These are phyloP conservation scores for Hydractinia symbiolongicarpus DNA, from an alignment of 30 jellyfish, hydroid and myxozoan species.

Conservation along the genomic window DNA sequence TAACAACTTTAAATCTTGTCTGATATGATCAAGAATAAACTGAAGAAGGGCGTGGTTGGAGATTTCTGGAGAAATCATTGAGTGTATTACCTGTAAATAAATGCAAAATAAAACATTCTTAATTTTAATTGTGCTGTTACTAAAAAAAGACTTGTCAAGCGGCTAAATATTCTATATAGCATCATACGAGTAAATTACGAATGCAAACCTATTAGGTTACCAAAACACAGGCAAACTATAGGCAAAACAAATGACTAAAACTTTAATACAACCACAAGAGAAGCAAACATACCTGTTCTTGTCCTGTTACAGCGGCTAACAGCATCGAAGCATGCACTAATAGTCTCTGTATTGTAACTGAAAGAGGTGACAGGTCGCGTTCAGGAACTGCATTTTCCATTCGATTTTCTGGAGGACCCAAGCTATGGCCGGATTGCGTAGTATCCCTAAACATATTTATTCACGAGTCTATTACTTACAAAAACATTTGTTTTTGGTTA, in stretches of 20 bases:
- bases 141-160: no score
- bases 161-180: no score
- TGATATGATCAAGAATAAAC: constrained; percentile 40
- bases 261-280: no score
- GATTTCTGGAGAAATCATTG: no score
- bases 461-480: neutral
- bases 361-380: constrained; percentile 32
- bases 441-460: constrained; percentile 23
- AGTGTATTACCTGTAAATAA: no score
- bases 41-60: neutral
- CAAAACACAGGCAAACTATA: no score
- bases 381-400: constrained; percentile 39
- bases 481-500: neutral
- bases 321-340: constrained; percentile 46
- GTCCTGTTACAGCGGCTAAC: constrained; percentile 34
- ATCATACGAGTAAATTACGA: no score
- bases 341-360: constrained; percentile 36
- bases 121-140: no score
- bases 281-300: constrained; percentile 14
- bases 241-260: neutral
- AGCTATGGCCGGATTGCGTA: constrained; percentile 47
- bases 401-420: constrained; percentile 37
- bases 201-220: no score
- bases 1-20: constrained; percentile 19
- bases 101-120: no score